Percentiles rank a stretch among this genome's conserved stretches.
These are phyloP conservation scores for Oriolus oriolus DNA, from an alignment of 2,113 vertebrate genomes.

Conservation along the genomic window DNA sequence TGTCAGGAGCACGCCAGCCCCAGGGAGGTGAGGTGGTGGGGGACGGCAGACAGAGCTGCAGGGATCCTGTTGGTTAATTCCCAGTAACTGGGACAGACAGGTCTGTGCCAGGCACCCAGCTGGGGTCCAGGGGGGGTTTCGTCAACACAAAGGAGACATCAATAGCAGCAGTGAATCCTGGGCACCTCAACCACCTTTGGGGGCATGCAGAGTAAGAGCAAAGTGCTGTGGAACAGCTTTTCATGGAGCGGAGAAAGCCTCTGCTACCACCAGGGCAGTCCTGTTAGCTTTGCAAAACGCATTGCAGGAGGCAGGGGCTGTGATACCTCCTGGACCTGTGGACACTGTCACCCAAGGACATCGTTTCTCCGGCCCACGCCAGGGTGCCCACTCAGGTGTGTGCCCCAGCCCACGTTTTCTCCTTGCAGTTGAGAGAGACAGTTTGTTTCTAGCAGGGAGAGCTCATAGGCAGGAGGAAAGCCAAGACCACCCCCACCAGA, in stretches of 20 bases:
- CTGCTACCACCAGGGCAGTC: neutral
- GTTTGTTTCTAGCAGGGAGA: neutral
- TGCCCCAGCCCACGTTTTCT: neutral
- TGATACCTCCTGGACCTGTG: neutral
- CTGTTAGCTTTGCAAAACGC: fast-evolving
- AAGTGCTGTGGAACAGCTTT: neutral
- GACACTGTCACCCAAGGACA: neutral
- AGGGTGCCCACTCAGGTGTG: neutral
- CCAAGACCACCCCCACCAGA: neutral
- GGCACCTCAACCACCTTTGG: neutral
- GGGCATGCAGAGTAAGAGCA: neutral
- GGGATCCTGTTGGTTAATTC: neutral
- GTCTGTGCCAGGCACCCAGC: neutral
- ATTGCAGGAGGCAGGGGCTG: neutral
- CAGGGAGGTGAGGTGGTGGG: neutral
- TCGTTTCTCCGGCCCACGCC: neutral
- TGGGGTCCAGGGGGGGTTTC: neutral
- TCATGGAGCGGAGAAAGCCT: neutral
- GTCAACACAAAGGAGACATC: neutral
- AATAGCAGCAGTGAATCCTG: neutral
- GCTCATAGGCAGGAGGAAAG: neutral
- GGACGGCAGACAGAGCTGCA: neutral
- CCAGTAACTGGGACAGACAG: neutral
- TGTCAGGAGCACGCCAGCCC: neutral
- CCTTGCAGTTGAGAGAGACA: neutral